Base-by-base conservation (phyloP, 1,140 invertebrate genomes). In the Lordiphosa mommai region DNA sequence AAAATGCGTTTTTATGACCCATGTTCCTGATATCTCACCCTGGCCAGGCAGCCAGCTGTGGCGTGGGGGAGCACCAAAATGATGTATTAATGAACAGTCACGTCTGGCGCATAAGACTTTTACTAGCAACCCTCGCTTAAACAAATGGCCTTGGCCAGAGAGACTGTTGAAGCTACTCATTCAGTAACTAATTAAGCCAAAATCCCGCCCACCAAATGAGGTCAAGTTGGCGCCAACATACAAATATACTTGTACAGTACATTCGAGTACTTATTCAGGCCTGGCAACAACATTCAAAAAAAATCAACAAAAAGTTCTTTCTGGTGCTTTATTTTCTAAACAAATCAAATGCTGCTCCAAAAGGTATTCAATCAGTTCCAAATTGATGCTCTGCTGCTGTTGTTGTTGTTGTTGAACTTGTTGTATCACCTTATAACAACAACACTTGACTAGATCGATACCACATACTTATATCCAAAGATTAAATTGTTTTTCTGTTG, bases 1-100 rank as follows among this genome's bases (percentile, higher is more conserved):
- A 84, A 84, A 80, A 74, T 80, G 76, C 74, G 74, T 80, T 80
- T 80, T 80, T 82, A 82, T 82, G 76, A 64, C 77, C 82, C 76
- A 66, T 67, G 56, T 74, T 57, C 59, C 76, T 53, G 72, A 63
- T 43, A 69, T 55, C 37, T 49, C 53, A 66, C 40, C 37, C 47
- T 29, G 20, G 38, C 29, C 47, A 53, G 50, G 53, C 37, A 34
- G 14, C 17, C 13, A 23, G 4, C 14, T 37, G 34, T 7, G 16
- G 17, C 14, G 34, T 7, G 16, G 17, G 8, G 14, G 9, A 40
- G 50, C 12, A 32, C 13, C 34, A 56, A 60, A 69, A 84, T 82
- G 77, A 84, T 82, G 77, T 84, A 82, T 82, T 82, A 82, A 84
- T 82, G 77, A 63, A 64, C 61, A 68, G 77, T 82, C 77, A 82